Base-by-base conservation (phyloP, 2,888 invertebrate species). In the Ormia ochracea region DNA sequence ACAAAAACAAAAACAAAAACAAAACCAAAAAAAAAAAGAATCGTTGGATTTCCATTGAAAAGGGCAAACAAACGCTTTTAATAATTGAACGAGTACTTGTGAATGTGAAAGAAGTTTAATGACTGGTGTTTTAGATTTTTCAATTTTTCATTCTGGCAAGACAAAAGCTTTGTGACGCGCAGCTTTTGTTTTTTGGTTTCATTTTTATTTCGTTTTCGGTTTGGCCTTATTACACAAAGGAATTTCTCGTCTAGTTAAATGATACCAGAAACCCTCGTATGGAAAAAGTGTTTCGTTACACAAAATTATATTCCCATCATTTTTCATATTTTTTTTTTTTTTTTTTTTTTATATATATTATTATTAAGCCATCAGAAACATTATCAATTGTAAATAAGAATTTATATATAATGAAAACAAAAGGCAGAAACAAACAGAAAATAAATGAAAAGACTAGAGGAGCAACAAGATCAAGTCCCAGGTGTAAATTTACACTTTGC, bases 401-500 rank as follows among this genome's bases (percentile, higher is more conserved):
- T n/a, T n/a, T n/a, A n/a, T n/a, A n/a, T n/a, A n/a, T 54, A 63
- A 54, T 31, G 52, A 45, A 38, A 26, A 23, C n/a, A 36, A 36
- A 54, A 31, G 12, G 4, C 4, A 2, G 19, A 31, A 31, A 54
- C 10, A 31, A 31, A 36, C 9, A 26, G 2, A 58, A 26, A 4
- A 36, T 19, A 28, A 41, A 23, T 10, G 19, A n/a, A 1, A 9
- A 9, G 14, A 9, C 0, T 17, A 19, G 50, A 17, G 4, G 38
- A 23, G 38, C 14, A 59, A 70, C 50, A 65, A 48, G 50, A 77
- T 41, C 19, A 48, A 69, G 36, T 61, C 5, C 48, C 79, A 80
- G 79, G 79, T 80, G 79, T 80, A 80, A 80, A 75, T 70, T 75
- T 66, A 80, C 70, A 80, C 79, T 80, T 75, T 80, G 79, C 79